Conservation (phyloP, 2,797 vertebrate species). For the Pteropus rufus region DNA sequence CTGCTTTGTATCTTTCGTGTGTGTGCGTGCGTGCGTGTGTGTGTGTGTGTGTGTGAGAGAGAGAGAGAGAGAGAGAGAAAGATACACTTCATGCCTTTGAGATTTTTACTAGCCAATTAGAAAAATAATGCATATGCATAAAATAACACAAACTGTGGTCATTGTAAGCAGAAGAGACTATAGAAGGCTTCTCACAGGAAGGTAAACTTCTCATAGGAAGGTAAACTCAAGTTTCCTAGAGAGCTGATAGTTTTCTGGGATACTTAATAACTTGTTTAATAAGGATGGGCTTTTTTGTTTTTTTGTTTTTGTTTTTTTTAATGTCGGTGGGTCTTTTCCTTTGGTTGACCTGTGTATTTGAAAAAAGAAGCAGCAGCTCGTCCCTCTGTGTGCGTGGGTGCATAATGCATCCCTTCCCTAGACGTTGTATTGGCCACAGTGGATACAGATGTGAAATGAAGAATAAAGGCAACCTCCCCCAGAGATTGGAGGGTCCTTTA, state of each 20-base stretch:
- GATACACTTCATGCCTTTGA: background rate
- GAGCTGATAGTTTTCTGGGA: background rate
- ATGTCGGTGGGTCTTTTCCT: background rate
- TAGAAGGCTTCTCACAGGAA: background rate
- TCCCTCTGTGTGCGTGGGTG: background rate
- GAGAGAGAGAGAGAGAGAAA: too few species aligned
- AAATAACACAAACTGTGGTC: background rate
- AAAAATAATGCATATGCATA: background rate
- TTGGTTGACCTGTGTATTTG: background rate
- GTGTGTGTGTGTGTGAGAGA: too few species aligned
- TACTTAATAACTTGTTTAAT: background rate
- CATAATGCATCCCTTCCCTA: background rate
- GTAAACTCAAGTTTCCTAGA: background rate
- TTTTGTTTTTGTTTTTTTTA: background rate
- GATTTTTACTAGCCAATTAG: background rate
- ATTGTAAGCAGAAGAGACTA: background rate
- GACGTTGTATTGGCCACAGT: fast-evolving
- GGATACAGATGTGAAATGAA: too few species aligned
- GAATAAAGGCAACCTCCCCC: background rate
- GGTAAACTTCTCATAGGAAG: background rate
- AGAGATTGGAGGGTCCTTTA: background rate
- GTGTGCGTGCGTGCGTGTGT: background rate
- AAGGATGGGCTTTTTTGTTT: background rate
- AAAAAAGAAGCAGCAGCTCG: background rate
- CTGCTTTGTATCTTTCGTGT: background rate